A percentile compares a stretch with the other conserved stretches of the same genome.
Evolutionary conservation across 2,113 vertebrate genomes (phyloP).

Genomic region (Myocastor coypus): DNA sequence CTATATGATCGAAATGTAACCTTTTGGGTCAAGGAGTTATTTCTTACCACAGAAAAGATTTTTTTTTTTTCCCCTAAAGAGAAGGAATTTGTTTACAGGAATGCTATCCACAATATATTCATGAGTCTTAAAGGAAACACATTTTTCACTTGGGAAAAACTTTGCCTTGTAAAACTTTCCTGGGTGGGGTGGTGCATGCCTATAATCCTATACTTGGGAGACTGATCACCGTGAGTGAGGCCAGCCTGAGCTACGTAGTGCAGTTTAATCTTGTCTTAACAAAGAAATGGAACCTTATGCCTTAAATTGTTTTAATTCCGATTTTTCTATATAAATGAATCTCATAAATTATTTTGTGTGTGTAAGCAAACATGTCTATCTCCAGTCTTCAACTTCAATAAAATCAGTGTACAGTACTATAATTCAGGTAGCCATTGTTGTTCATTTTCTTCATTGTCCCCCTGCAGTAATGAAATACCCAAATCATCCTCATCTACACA

Average conservation of each 20-base stretch:
- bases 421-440: neutral
- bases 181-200: neutral
- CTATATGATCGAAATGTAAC: constrained; percentile 13
- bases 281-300: neutral
- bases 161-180: constrained; percentile 19
- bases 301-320: constrained; percentile 36
- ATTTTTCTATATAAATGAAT: neutral
- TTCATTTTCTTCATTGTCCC: neutral
- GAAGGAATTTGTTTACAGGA: neutral
- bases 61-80: neutral
- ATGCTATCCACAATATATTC: neutral
- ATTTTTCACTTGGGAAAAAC: constrained; percentile 24
- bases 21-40: constrained; percentile 38
- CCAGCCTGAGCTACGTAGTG: neutral
- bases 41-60: constrained; percentile 53
- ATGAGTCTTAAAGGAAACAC: constrained; percentile 28
- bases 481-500: neutral
- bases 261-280: neutral
- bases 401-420: neutral
- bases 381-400: neutral
- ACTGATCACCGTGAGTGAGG: neutral
- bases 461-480: neutral
- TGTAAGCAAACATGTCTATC: neutral
- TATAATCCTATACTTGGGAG: neutral
- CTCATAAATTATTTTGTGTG: constrained; percentile 26